Evolutionary conservation across 2,888 invertebrate species (phyloP), one percentile per base, ranked within the genome.

Genomic region (Brachypterus glaber): DNA sequence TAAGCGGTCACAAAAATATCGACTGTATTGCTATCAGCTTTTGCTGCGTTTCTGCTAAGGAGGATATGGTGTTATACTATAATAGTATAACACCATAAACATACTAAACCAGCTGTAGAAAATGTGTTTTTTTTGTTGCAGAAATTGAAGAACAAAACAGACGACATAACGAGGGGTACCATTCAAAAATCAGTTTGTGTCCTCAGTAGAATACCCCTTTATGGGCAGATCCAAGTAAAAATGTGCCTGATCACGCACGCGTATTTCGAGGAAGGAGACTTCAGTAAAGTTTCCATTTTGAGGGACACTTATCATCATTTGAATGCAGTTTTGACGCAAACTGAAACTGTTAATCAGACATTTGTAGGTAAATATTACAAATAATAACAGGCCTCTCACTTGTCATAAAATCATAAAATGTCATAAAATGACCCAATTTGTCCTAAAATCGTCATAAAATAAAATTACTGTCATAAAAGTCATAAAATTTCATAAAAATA

Each of bases 111-210:
- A n/a, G n/a, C 5, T 27, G 7, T 34, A 30, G 40, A 36, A 33
- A 38, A 16, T 39, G 21, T 26, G n/a, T 36, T 17, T 16, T 35
- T 37, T 34, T 25, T 43, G 32, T 67, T 69, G 14, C 64, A 95
- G 90, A 87, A 90, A 75, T 72, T 98, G 25, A 79, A 86, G 57
- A 88, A 89, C 59, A 83, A 83, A 51, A 90, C 92, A 2, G 86
- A 90, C 2, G 96, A 98, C 59, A 90, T 98, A 60, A 98, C 97
- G 0, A 74, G 98, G 51, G 92, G 91, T 55, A 92, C 95, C 3
- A 95, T 98, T 11, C 97, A 97, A 69, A 98, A 98, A 65, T 91
- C 93, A 56, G 96, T 98, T 1, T 95, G 95, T 70, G 90, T 97
- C 12, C 71, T 98, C 39, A 90, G 92, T 55, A 78, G 78, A 40